These are phyloP conservation scores for Smittia aterrima DNA, from an alignment of 2,888 invertebrate species.

Conservation along the genomic window DNA sequence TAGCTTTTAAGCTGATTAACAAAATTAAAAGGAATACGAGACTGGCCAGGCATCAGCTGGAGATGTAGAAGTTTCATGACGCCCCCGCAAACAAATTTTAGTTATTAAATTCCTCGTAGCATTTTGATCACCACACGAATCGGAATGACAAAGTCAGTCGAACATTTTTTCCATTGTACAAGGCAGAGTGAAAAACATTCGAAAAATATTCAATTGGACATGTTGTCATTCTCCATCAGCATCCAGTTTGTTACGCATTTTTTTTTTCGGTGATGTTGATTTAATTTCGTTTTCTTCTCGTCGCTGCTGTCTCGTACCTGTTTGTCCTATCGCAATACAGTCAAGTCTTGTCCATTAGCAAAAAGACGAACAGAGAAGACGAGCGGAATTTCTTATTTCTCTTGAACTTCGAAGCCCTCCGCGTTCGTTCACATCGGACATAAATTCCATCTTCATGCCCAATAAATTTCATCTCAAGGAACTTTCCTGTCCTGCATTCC, in stretches of 20 bases:
- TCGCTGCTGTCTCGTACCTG: background rate
- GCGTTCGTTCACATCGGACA: background rate
- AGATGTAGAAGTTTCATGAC: background rate
- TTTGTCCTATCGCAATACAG: background rate
- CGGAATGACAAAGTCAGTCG: background rate
- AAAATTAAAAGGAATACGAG: background rate
- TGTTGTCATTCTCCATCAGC: background rate
- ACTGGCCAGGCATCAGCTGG: background rate
- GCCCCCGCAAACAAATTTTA: background rate
- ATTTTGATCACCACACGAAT: background rate
- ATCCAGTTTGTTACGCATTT: background rate
- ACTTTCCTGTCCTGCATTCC: background rate
- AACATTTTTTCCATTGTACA: background rate
- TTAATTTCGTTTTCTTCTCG: background rate
- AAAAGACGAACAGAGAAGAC: background rate
- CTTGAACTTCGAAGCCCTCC: background rate
- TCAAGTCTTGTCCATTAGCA: conserved; percentile 5
- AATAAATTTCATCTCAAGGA: conserved; percentile 19
- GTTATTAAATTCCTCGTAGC: background rate
- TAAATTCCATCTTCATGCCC: conserved; percentile 14
- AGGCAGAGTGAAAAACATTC: background rate
- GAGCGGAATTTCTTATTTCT: background rate
- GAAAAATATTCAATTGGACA: conserved; percentile 6
- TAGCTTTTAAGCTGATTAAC: background rate
- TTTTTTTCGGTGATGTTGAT: conserved; percentile 8